A percentile compares a stretch with the other conserved stretches of the same genome.
These are phyloP conservation scores for Psammodynastes pulverulentus DNA, from an alignment of 2,113 vertebrate species.

Conservation along the genomic window DNA sequence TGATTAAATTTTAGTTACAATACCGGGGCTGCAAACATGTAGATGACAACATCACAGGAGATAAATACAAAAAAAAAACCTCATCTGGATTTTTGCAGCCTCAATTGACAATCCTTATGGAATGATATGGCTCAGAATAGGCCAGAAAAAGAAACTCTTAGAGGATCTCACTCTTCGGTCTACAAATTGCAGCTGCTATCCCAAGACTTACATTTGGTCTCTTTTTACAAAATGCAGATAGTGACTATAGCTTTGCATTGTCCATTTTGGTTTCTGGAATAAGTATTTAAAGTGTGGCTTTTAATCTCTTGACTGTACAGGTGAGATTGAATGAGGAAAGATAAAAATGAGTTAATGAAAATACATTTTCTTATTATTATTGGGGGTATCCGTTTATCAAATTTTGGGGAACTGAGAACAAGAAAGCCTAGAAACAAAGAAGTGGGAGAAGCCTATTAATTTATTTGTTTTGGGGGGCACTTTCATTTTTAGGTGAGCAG, in stretches of 20 bases:
- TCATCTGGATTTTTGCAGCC: background rate
- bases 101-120: background rate
- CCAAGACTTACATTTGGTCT: background rate
- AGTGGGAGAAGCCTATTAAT: background rate
- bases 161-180: background rate
- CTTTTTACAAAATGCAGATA: background rate
- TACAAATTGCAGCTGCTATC: background rate
- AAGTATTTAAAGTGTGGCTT: background rate
- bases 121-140: background rate
- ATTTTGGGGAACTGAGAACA: background rate
- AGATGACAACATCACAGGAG: background rate
- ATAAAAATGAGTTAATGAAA: background rate
- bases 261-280: background rate
- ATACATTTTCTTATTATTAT: background rate
- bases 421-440: too few species aligned
- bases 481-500: background rate
- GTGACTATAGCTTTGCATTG: background rate
- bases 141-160: background rate
- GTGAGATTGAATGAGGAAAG: background rate
- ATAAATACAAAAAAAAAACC: background rate
- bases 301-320: background rate
- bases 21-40: background rate
- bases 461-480: background rate
- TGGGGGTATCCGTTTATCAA: background rate
- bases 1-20: background rate